Evolutionary conservation across 2,797 vertebrate species (phyloP), one percentile per base, ranked within the genome.

Genomic region (Gymnothorax reevesii): DNA sequence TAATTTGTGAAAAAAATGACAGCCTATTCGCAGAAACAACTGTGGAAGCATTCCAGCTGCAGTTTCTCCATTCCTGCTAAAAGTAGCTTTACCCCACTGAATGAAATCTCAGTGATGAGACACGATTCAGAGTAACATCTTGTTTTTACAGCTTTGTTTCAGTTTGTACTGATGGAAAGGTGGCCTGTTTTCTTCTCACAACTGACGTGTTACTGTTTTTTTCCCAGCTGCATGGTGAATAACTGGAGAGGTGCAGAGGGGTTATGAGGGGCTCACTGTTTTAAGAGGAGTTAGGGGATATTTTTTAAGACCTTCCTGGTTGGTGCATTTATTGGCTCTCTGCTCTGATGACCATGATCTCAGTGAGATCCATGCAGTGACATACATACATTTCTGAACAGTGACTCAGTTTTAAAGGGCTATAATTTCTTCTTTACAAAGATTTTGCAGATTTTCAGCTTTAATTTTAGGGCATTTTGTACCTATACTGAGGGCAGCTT

Each of bases 91-190:
- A 7, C 22, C 22, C 77, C 52, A n/a, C 77, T 9, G 77, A n/a
- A 22, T n/a, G 77, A 80, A 33, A 80, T n/a, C 17, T 80, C 52
- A 55, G 49, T 25, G 77, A 80, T 55, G 7, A 10, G 49, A 8
- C 8, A 17, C 77, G 4, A 17, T 55, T 80, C 20, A 22, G 22
- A 54, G 20, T n/a, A 17, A 79, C 5, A 80, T 80, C 77, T 80
- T 80, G 77, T 80, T 80, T 80, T 80, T 55, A n/a, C 77, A 80
- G 77, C 77, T 80, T 80, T 52, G n/a, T 80, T 13, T 54, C 15
- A 55, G 49, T 80, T 80, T 52, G 22, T 80, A 52, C 55, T 54
- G 52, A 80, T 55, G 77, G 77, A 55, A 55, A 13, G 33, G 71
- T 42, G 73, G 13, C 8, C 55, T 80, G n/a, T 80, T 80, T n/a